Percentiles rank a stretch among this genome's conserved stretches.
Evolutionary conservation across 2,888 invertebrate species (phyloP).

Genomic region (Cataglyphis altisquamis): DNA sequence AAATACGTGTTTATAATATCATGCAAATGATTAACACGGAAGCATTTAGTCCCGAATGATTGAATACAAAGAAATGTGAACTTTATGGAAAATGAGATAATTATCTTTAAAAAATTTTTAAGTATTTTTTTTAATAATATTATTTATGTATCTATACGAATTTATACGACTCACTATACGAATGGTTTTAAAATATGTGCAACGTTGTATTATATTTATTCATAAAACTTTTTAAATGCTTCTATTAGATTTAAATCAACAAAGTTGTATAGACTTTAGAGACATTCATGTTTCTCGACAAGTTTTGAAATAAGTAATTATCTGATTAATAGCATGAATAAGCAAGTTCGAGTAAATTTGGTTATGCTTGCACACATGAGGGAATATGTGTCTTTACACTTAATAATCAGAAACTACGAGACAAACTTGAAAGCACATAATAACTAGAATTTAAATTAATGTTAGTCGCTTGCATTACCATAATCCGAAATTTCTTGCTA

Average conservation of each 20-base stretch:
- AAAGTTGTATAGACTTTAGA: neutral
- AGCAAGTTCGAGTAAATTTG: neutral
- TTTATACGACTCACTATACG: no score
- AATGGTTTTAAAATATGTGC: no score
- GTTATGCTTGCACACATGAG: neutral
- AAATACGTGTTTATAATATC: neutral
- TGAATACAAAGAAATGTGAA: neutral
- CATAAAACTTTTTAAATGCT: no score
- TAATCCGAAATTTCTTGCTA: neutral
- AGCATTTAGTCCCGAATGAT: neutral
- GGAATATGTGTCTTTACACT: neutral
- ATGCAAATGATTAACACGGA: neutral
- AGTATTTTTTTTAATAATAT: neutral
- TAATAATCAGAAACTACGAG: neutral
- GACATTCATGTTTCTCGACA: neutral
- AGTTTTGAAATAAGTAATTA: neutral
- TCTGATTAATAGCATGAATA: neutral
- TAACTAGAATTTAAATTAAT: neutral
- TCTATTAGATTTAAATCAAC: neutral
- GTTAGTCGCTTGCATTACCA: neutral
- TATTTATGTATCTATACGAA: no score
- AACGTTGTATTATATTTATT: no score
- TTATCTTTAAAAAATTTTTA: neutral
- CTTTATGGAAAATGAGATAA: neutral
- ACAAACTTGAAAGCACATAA: neutral